Conservation (phyloP, 2,888 invertebrate species). For the Xanthorhoe designata region DNA sequence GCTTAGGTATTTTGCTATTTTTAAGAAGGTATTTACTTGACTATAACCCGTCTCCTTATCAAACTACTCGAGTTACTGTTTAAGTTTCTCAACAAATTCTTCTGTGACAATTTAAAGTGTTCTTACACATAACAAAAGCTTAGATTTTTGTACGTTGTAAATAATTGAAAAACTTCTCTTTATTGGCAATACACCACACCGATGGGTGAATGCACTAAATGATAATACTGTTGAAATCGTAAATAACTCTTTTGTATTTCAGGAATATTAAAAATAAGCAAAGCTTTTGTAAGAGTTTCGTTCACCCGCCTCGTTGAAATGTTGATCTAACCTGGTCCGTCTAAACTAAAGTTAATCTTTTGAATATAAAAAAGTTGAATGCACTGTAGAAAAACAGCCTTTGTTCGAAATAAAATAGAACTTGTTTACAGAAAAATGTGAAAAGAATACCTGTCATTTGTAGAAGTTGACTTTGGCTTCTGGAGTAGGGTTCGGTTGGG, state of each 20-base stretch:
- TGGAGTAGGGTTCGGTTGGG: background rate
- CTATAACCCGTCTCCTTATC: background rate
- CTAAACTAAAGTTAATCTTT: conserved; percentile 9
- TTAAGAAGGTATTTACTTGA: background rate
- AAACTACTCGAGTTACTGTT: background rate
- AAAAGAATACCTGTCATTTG: background rate
- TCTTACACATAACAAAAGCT: background rate
- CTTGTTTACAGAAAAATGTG: conserved; percentile 2
- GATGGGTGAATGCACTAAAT: conserved; percentile 22
- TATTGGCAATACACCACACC: conserved; percentile 1
- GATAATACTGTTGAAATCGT: conserved; percentile 27
- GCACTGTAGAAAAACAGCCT: conserved; percentile 22
- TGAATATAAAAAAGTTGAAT: conserved; percentile 31
- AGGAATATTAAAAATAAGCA: conserved; percentile 29
- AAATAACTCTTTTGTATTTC: conserved; percentile 26
- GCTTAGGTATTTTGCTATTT: too few species aligned
- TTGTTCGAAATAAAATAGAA: conserved; percentile 14
- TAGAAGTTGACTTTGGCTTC: background rate
- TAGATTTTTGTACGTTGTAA: background rate
- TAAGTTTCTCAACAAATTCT: background rate
- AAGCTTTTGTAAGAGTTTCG: conserved; percentile 25
- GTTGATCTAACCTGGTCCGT: conserved; percentile 27
- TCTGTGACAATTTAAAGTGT: background rate
- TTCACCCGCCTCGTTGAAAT: conserved; percentile 20
- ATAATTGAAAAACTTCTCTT: background rate